Base-by-base conservation (phyloP, 2,797 vertebrate genomes). In the Sebastolobus alascanus region DNA sequence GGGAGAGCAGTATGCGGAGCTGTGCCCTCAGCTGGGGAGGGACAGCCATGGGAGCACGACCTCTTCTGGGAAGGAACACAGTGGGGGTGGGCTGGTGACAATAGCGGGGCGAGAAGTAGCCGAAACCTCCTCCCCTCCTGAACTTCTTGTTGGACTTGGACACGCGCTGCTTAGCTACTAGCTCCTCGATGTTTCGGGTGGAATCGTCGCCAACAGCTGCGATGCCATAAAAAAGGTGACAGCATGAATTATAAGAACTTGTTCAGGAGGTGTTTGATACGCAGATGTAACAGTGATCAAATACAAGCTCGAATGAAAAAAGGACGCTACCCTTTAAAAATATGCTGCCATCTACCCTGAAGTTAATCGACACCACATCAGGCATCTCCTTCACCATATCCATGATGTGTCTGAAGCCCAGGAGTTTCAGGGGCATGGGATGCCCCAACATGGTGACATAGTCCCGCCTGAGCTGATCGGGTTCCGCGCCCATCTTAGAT, bases 381-480 rank as follows among this genome's bases (percentile, higher is more conserved):
- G 97, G 96, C 96, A 99, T 98, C 58, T 96, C 95, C 22, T 89
- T 82, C 56, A 96, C 94, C 95, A 99, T 95, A 79, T 98, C 97
- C 94, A 98, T 86, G 4, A 96, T 72, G 72, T 94, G 95, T 1
- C 50, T 88, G 84, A 97, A 98, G 52, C 98, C 98, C 61, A 99
- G 90, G 1, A 33, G 2, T 13, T 2, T 91, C 2, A 98, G 90
- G 0, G 98, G 98, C 14, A 99, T 89, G 0, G 94, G 93, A 29
- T 87, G 94, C 5, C 98, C 97, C 6, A 98, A 50, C 96, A 98
- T 96, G 50, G 54, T 13, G 4, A 74, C 2, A 72, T 98, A 99
- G 80, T 99, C 97, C 14, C 78, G 77, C 67, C 92, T 96, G 83
- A 99, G 94, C 68, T 96, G 90, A 0, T 91, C 89, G 0, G 96